Evolutionary conservation across 2,888 invertebrate genomes (phyloP).

Genomic region (Drosophila atripex): DNA sequence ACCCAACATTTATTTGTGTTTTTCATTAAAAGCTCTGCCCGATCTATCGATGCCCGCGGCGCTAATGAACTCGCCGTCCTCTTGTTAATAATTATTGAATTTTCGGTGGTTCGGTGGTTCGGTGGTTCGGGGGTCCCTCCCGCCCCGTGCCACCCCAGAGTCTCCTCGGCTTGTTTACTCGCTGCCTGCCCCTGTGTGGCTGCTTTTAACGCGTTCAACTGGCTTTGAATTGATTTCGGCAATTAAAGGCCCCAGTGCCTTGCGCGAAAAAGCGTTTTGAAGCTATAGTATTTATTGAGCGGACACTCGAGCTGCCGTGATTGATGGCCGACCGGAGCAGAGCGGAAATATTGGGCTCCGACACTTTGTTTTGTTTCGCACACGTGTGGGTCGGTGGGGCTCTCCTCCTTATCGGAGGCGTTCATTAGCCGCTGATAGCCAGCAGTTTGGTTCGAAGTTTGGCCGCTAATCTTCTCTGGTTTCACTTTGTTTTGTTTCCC

Average conservation of each 20-base stretch:
- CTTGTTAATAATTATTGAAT: constrained; percentile 77
- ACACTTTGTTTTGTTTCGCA: constrained; percentile 34
- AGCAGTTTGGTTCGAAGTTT: constrained; percentile 18
- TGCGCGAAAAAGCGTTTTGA: constrained; percentile 57
- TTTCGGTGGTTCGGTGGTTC: constrained; percentile 7
- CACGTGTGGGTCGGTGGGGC: constrained; percentile 52
- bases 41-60: constrained; percentile 26
- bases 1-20: constrained; percentile 72
- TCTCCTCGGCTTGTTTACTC: constrained; percentile 23
- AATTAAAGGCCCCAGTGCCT: constrained; percentile 65
- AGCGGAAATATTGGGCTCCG: constrained; percentile 39
- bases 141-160: background rate
- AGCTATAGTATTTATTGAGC: constrained; percentile 72
- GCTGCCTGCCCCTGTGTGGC: constrained; percentile 54
- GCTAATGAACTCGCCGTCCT: constrained; percentile 52
- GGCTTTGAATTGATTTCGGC: constrained; percentile 78
- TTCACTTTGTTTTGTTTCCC: constrained; percentile 42
- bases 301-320: constrained; percentile 66
- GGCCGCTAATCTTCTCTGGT: constrained; percentile 40
- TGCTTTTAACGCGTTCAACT: constrained; percentile 77
- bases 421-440: constrained; percentile 69
- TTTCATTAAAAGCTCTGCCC: constrained; percentile 35
- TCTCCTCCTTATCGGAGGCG: constrained; percentile 59
- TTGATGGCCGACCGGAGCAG: constrained; percentile 66
- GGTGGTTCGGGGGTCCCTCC: constrained; percentile 19